Evolutionary conservation across 2,888 invertebrate species (phyloP).

Genomic region (Trichopria drosophilae): DNA sequence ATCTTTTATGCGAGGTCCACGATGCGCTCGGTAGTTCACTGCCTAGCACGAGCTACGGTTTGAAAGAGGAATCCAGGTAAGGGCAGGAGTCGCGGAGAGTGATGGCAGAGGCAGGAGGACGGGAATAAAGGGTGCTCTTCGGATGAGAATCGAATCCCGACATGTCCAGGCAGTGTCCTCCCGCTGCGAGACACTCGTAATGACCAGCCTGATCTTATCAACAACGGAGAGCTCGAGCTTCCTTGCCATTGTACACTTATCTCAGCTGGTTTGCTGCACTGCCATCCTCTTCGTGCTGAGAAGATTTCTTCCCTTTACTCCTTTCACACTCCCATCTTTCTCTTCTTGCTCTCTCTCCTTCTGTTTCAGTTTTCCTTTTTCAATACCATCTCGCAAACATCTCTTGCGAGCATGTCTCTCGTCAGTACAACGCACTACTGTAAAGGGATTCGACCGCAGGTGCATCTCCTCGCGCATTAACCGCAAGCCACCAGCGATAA

Average conservation of each 20-base stretch:
- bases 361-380: neutral
- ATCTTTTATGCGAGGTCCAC: too few relatives aligned
- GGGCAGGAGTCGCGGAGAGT: constrained; percentile 6
- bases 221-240: constrained; percentile 35
- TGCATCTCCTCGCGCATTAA: neutral
- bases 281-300: too few relatives aligned
- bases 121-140: constrained; percentile 39
- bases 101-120: constrained; percentile 11
- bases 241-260: constrained; percentile 51
- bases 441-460: neutral
- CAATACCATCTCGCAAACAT: neutral
- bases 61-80: constrained; percentile 14
- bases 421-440: neutral
- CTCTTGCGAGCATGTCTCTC: constrained; percentile 4
- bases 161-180: constrained; percentile 48
- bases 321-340: neutral
- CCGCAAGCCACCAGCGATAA: too few relatives aligned
- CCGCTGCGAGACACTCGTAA: constrained; percentile 53
- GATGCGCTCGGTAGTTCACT: too few relatives aligned
- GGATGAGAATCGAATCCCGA: constrained; percentile 50
- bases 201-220: constrained; percentile 54
- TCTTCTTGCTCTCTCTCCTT: constrained; percentile 15
- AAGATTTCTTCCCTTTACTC: constrained; percentile 11
- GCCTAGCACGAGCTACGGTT: constrained; percentile 23
- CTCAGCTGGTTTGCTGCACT: constrained; percentile 39